Percentiles rank a stretch among this genome's conserved stretches.
Evolutionary conservation across 2,888 invertebrate genomes (phyloP).

Genomic region (Calliphora vomitoria): DNA sequence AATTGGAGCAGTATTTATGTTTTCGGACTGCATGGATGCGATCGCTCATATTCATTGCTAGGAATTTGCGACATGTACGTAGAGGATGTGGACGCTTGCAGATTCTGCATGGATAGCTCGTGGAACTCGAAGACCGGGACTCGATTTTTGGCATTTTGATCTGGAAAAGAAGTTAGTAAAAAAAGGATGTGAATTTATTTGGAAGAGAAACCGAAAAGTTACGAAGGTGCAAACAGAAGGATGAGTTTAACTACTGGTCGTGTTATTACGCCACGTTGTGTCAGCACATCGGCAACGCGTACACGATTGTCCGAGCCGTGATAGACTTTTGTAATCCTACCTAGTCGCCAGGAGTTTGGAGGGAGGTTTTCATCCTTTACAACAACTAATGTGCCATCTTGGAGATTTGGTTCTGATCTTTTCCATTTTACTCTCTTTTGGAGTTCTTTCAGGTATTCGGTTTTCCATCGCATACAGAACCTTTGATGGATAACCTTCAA

Average conservation of each 20-base stretch:
- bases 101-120: neutral
- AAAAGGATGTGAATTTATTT: too few species aligned
- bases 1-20: constrained; percentile 32
- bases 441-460: too few species aligned
- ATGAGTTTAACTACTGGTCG: too few species aligned
- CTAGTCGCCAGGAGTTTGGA: too few species aligned
- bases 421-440: too few species aligned
- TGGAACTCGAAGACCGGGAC: neutral
- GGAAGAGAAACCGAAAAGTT: too few species aligned
- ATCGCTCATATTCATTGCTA: constrained; percentile 27
- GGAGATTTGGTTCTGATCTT: too few species aligned
- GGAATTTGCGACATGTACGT: constrained; percentile 1
- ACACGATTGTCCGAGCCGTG: constrained; percentile 2
- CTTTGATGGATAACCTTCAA: too few species aligned
- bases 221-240: too few species aligned
- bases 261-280: neutral
- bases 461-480: too few species aligned
- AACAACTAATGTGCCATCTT: neutral
- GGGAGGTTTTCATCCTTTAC: neutral
- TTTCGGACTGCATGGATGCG: constrained; percentile 11
- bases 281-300: neutral
- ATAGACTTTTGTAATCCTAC: too few species aligned
- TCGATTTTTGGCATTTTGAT: neutral
- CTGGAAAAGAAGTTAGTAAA: neutral
- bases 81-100: constrained; percentile 8